Percentiles rank a stretch among this genome's conserved stretches.
Evolutionary conservation across 1,140 invertebrate genomes (phyloP).

Genomic region (Tenebrio molitor): DNA sequence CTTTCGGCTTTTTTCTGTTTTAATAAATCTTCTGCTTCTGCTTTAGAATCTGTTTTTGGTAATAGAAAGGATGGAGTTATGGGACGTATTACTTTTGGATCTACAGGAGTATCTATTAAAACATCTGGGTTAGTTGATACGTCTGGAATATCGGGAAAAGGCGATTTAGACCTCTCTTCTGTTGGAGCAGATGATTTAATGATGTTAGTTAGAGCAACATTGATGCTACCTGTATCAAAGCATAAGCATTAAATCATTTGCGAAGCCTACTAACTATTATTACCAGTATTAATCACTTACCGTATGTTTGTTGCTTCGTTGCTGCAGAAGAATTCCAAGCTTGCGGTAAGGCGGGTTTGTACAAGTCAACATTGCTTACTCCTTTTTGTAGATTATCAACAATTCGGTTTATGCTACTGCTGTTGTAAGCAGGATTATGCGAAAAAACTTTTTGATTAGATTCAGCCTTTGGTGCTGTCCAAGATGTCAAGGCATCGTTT

Average conservation of each 20-base stretch:
- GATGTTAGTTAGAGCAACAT: slow-evolving; percentile 54
- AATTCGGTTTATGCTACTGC: slow-evolving; percentile 64
- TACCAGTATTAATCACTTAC: slow-evolving; percentile 51
- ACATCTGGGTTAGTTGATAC: slow-evolving; percentile 52
- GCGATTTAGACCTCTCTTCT: slow-evolving; percentile 53
- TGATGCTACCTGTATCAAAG: slow-evolving; percentile 57
- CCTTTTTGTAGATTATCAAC: slow-evolving; percentile 65
- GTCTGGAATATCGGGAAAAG: slow-evolving; percentile 62
- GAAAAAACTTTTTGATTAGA: slow-evolving; percentile 59
- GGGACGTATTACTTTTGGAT: slow-evolving; percentile 48
- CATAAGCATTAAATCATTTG: slow-evolving; percentile 24
- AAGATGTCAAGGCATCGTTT: slow-evolving; percentile 61
- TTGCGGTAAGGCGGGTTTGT: slow-evolving; percentile 70
- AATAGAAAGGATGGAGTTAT: slow-evolving; percentile 55
- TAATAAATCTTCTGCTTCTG: slow-evolving; percentile 47
- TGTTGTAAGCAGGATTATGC: slow-evolving; percentile 65
- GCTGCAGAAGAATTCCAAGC: slow-evolving; percentile 68
- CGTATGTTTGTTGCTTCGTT: slow-evolving; percentile 57
- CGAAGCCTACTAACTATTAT: slow-evolving; percentile 5
- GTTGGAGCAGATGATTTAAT: slow-evolving; percentile 37
- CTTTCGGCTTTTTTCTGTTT: slow-evolving; percentile 42
- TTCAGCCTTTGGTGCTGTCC: slow-evolving; percentile 56
- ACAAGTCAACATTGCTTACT: slow-evolving; percentile 63
- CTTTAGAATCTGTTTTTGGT: slow-evolving; percentile 44
- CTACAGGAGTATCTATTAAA: slow-evolving; percentile 41